Conservation (phyloP, 1,140 invertebrate genomes). For the Scylla paramamosain region DNA sequence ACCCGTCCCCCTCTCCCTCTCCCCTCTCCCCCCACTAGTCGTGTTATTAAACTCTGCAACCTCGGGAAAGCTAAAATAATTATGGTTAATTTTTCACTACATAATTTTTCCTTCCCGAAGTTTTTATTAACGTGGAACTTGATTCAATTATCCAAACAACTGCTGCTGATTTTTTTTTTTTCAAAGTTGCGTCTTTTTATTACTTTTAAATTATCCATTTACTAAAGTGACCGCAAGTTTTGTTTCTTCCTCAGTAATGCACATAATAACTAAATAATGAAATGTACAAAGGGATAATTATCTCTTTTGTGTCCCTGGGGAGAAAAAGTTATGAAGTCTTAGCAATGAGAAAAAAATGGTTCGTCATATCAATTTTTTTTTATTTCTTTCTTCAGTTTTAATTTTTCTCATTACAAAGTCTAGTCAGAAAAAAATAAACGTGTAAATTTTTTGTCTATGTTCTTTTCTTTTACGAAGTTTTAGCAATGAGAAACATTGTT, state of each 20-base stretch:
- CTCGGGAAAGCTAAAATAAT: background rate
- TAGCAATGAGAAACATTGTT: too few species aligned
- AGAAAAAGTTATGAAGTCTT: too few species aligned
- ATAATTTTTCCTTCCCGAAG: background rate
- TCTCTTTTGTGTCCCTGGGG: too few species aligned
- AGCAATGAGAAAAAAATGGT: too few species aligned
- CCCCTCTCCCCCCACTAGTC: background rate
- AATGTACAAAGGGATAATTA: too few species aligned
- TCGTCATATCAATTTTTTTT: background rate
- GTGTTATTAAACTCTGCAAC: background rate
- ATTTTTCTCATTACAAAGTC: too few species aligned
- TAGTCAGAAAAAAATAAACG: too few species aligned
- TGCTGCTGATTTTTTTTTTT: background rate
- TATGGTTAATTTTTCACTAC: background rate
- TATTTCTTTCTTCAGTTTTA: background rate
- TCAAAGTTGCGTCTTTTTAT: background rate
- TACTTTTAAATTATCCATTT: background rate
- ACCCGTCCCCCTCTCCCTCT: background rate
- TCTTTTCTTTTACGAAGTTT: too few species aligned
- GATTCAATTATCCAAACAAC: background rate
- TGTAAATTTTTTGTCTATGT: too few species aligned
- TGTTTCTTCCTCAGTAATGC: too few species aligned
- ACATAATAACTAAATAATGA: too few species aligned
- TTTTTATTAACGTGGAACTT: background rate
- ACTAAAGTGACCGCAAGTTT: too few species aligned